phyloP scores from a whole-genome alignment of 2,113 vertebrate genomes.

The Abramis brama region DNA sequence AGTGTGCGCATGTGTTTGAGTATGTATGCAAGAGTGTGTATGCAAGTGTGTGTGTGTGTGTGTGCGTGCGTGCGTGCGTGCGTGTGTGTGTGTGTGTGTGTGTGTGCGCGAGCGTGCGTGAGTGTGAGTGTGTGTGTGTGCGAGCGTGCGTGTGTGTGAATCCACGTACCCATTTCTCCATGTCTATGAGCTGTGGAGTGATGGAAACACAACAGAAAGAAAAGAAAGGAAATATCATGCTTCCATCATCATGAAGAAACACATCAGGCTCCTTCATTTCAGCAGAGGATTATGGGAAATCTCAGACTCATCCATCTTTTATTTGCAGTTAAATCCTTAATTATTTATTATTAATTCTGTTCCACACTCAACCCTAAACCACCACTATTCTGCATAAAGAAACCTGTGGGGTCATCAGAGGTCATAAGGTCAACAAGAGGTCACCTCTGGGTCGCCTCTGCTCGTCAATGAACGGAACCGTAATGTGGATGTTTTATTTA shows the following conservation, averaged over 20 bases:
- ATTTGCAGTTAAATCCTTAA: neutral
- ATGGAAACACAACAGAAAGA: conserved; percentile 68
- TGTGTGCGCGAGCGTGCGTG: neutral
- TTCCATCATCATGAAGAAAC: neutral
- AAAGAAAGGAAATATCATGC: conserved; percentile 60
- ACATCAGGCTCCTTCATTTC: neutral
- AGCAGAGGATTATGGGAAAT: conserved; percentile 12
- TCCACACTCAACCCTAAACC: neutral
- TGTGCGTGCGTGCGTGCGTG: neutral
- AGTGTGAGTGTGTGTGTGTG: conserved; percentile 9
- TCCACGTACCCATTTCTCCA: conserved; percentile 88
- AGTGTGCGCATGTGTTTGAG: neutral
- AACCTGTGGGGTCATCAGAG: conserved; percentile 2
- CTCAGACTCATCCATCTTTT: neutral
- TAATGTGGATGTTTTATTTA: conserved; percentile 30
- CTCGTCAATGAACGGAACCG: neutral
- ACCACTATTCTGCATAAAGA: neutral
- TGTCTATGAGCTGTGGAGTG: conserved; percentile 87
- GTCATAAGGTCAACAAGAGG: no score
- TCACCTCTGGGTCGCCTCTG: conserved; percentile 17
- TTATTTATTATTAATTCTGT: neutral
- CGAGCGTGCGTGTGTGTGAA: conserved; percentile 34
- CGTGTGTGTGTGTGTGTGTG: neutral
- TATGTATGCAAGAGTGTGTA: neutral
- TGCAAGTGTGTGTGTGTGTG: neutral